Evolutionary conservation across 92 coral and sea anemone genomes (phyloP).

Genomic region (Phenganax subtilis): DNA sequence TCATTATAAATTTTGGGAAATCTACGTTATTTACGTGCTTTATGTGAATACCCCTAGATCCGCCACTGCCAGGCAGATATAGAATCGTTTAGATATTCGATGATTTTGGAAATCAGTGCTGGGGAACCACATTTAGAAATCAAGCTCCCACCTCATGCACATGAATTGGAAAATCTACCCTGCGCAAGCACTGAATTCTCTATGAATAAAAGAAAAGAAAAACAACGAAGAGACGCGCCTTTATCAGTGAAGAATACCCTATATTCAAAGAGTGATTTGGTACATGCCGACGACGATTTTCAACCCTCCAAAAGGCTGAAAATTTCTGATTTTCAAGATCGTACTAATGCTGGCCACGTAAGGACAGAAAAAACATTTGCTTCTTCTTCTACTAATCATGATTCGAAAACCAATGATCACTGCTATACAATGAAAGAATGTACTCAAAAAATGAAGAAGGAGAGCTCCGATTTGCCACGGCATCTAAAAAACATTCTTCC

Average conservation of each 20-base stretch:
- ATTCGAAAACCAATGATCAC: too few species aligned
- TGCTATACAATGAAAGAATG: not conserved
- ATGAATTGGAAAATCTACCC: not conserved
- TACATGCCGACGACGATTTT: conserved; percentile 21
- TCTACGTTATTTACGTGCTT: too few species aligned
- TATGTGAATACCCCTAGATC: too few species aligned
- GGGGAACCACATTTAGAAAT: not conserved
- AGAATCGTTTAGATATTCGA: conserved; percentile 32
- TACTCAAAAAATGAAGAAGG: not conserved
- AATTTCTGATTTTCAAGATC: not conserved
- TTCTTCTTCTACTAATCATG: not conserved
- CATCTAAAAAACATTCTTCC: conserved; percentile 43
- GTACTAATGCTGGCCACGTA: not conserved
- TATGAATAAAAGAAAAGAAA: too few species aligned
- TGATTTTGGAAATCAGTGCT: conserved; percentile 40
- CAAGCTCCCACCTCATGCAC: not conserved
- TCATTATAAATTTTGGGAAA: too few species aligned
- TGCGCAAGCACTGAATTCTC: too few species aligned
- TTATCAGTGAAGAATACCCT: too few species aligned
- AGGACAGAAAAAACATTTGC: too few species aligned
- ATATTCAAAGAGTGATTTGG: too few species aligned
- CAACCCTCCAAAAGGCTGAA: not conserved
- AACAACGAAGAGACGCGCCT: too few species aligned
- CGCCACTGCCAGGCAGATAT: conserved; percentile 35
- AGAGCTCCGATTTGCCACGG: conserved; percentile 1